These are phyloP conservation scores for Masticophis lateralis DNA, from an alignment of 2,797 vertebrate species.

Conservation along the genomic window DNA sequence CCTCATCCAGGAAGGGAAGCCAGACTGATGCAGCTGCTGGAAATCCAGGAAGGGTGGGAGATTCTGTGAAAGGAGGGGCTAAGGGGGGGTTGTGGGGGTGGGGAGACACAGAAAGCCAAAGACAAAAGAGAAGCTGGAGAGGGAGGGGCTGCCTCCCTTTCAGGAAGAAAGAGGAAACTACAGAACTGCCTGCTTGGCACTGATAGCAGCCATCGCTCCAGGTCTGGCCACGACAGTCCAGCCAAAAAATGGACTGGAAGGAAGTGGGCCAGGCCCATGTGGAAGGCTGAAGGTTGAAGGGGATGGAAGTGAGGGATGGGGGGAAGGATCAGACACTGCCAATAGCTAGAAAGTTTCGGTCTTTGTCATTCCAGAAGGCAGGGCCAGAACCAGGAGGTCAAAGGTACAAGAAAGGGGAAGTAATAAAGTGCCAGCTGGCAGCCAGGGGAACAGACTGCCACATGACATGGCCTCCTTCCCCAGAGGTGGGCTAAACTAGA, in stretches of 20 bases:
- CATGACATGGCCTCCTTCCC: fast-evolving
- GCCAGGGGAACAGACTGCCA: neutral
- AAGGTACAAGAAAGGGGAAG: neutral
- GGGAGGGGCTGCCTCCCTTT: neutral
- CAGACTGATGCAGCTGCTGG: neutral
- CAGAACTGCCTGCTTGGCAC: neutral
- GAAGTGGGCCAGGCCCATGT: neutral
- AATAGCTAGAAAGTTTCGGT: neutral
- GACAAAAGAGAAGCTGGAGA: neutral
- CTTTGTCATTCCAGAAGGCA: neutral
- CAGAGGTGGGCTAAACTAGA: neutral
- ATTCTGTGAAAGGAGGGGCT: neutral
- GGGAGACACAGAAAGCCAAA: neutral
- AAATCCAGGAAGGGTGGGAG: neutral
- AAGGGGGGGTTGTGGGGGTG: neutral
- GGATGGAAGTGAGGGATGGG: neutral
- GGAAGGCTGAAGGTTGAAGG: neutral
- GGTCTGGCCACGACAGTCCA: neutral
- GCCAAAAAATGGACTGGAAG: neutral
- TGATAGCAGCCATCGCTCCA: neutral
- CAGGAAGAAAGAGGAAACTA: neutral
- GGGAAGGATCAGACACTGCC: neutral
- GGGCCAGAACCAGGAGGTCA: neutral
- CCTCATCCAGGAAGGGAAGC: neutral
- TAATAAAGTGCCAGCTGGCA: neutral